These are phyloP conservation scores for Meiosimyza decipiens DNA, from an alignment of 2,888 invertebrate species.

Conservation along the genomic window DNA sequence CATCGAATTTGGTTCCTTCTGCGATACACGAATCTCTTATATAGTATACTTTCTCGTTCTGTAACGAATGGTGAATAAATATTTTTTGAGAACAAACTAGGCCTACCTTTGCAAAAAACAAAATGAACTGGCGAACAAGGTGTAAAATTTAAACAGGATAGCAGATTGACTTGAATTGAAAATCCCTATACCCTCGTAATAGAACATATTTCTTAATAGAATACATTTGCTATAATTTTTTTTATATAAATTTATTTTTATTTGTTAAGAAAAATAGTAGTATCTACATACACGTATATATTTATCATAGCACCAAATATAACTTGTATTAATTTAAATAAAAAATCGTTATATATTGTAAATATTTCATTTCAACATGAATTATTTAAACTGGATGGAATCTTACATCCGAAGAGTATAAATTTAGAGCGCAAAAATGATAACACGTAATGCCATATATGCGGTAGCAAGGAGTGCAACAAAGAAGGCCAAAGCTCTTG, in stretches of 20 bases:
- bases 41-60: too few relatives aligned
- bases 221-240: neutral
- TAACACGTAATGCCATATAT: constrained; percentile 68
- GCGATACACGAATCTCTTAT: too few relatives aligned
- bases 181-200: too few relatives aligned
- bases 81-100: too few relatives aligned
- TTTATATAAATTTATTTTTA: neutral
- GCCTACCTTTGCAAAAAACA: too few relatives aligned
- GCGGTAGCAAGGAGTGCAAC: constrained; percentile 64
- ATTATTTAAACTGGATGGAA: neutral
- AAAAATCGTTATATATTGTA: too few relatives aligned
- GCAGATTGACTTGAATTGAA: too few relatives aligned
- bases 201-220: neutral
- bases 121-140: too few relatives aligned
- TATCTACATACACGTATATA: neutral
- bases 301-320: neutral
- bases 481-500: constrained; percentile 68
- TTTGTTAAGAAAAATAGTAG: neutral
- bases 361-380: neutral
- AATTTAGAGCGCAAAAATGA: constrained; percentile 51
- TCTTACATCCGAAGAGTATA: constrained; percentile 17
- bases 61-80: too few relatives aligned
- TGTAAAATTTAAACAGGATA: too few relatives aligned
- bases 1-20: too few relatives aligned
- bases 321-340: too few relatives aligned